Percentiles rank a stretch among this genome's conserved stretches.
Conservation (phyloP, 2,888 invertebrate species). For the Rhopalosiphum nymphaeae region DNA sequence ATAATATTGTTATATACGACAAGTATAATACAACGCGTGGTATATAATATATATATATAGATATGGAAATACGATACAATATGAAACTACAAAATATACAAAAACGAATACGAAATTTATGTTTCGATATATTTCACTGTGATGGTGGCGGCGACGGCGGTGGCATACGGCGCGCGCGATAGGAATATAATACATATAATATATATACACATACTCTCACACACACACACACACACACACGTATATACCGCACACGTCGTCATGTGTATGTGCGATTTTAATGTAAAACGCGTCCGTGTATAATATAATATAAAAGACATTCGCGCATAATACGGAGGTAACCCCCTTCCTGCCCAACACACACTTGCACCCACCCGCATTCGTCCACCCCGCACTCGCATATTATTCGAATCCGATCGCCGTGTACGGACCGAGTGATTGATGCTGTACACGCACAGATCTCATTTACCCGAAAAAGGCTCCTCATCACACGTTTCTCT, state of each 20-base stretch:
- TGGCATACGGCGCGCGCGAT: background rate
- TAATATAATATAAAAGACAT: conserved; percentile 9
- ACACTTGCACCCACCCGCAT: background rate
- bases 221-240: background rate
- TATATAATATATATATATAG: background rate
- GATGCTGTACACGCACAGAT: conserved; percentile 47
- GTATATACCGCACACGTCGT: background rate
- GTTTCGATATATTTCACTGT: conserved; percentile 17
- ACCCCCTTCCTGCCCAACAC: background rate
- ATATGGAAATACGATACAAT: background rate
- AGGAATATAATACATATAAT: conserved; percentile 2
- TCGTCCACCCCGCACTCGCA: background rate
- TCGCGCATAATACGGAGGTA: background rate
- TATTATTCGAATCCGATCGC: conserved; percentile 28
- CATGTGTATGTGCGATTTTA: background rate
- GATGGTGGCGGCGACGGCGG: background rate
- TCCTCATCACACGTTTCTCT: background rate
- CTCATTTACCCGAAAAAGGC: conserved; percentile 44
- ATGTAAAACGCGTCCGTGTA: conserved; percentile 26
- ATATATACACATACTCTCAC: background rate
- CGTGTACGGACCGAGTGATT: conserved; percentile 6
- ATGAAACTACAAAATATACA: background rate
- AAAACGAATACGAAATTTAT: conserved; percentile 29
- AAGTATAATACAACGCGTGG: background rate
- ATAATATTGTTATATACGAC: too few relatives aligned